phyloP scores from a whole-genome alignment of 2,113 vertebrate genomes.

The Peromyscus maniculatus region DNA sequence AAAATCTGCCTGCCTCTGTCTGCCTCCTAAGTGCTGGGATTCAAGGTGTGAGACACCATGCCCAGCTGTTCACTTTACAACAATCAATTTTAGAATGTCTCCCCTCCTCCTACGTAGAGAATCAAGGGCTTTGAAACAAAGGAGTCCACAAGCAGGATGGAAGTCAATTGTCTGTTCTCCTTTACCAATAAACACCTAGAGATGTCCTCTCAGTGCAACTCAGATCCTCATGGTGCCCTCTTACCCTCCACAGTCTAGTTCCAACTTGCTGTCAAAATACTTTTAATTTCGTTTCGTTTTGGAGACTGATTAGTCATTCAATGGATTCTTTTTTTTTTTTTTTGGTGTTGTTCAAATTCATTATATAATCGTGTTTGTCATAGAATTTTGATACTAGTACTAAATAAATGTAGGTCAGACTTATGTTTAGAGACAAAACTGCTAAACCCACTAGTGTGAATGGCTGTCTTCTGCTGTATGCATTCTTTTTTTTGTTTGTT shows the following conservation, averaged over 20 bases:
- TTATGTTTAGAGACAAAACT: conserved; percentile 52
- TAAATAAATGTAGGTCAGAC: conserved; percentile 20
- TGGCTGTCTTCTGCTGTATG: background rate
- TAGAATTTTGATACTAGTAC: background rate
- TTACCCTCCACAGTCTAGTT: background rate
- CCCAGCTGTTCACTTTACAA: background rate
- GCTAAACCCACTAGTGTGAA: background rate
- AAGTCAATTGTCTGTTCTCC: background rate
- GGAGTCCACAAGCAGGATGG: background rate
- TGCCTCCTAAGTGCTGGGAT: background rate
- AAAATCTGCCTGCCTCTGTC: background rate
- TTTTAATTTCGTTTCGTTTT: conserved; percentile 58
- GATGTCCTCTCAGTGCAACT: background rate
- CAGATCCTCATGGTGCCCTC: background rate
- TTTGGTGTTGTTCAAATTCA: background rate
- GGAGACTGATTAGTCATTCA: conserved; percentile 24
- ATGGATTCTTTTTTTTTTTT: background rate
- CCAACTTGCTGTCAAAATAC: background rate
- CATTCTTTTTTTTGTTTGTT: background rate
- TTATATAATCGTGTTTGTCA: conserved; percentile 32
- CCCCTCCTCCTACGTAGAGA: background rate
- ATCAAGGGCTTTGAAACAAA: conserved; percentile 56
- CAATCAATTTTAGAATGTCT: conserved; percentile 56
- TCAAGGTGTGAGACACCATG: background rate
- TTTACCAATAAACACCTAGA: background rate